A percentile compares a stretch with the other conserved stretches of the same genome.
phyloP scores from a whole-genome alignment of 2,888 invertebrate species.

The Drosophila mimetica region DNA sequence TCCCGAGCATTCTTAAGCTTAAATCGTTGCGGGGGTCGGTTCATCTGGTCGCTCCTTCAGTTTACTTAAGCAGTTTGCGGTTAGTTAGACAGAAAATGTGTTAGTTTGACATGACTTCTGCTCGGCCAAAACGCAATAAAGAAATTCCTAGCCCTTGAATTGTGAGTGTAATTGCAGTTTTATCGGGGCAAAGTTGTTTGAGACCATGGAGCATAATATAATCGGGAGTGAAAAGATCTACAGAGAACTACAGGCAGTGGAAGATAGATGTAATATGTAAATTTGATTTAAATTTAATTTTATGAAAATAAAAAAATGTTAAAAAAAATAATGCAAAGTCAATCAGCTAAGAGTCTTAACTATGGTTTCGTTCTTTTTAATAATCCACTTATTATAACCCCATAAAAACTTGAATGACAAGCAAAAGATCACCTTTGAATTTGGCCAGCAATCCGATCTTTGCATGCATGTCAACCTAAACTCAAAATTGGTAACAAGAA shows the following conservation, averaged over 20 bases:
- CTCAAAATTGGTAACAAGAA: slow-evolving; percentile 36
- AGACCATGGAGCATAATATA: slow-evolving; percentile 6
- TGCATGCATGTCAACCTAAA: slow-evolving; percentile 10
- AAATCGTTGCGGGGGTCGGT: slow-evolving; percentile 25
- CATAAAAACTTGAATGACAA: background rate
- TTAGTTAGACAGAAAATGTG: slow-evolving; percentile 68
- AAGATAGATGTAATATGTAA: no score
- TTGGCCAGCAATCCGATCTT: slow-evolving; percentile 6
- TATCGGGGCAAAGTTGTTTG: slow-evolving; percentile 14
- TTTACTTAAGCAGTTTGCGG: slow-evolving; percentile 67
- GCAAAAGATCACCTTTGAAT: background rate
- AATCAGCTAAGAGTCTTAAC: no score
- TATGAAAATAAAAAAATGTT: no score
- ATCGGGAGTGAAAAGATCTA: background rate
- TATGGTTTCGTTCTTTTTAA: no score
- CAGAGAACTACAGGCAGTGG: no score
- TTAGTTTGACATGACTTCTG: slow-evolving; percentile 41
- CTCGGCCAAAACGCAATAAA: slow-evolving; percentile 42
- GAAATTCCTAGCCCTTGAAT: slow-evolving; percentile 42
- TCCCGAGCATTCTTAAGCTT: slow-evolving; percentile 19
- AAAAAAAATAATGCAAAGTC: no score
- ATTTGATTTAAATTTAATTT: no score
- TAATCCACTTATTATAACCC: no score
- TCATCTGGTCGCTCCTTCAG: slow-evolving; percentile 10
- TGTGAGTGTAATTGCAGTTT: slow-evolving; percentile 49